phyloP scores from a whole-genome alignment of 2,888 invertebrate species.

The Ctenicera cuprea region DNA sequence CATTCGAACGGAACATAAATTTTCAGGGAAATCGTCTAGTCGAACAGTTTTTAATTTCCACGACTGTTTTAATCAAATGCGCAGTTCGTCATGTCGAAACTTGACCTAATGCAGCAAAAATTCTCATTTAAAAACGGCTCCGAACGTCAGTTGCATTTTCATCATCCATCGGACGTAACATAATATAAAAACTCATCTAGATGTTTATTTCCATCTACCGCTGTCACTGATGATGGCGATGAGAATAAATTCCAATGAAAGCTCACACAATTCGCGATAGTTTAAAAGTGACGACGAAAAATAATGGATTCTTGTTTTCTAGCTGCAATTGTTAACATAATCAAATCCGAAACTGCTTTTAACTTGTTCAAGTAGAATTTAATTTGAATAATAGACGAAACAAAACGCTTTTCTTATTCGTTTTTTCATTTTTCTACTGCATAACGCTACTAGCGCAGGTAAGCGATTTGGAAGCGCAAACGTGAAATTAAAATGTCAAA shows the following conservation, averaged over 20 bases:
- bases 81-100: constrained; percentile 37
- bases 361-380: constrained; percentile 33
- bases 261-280: background rate
- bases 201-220: constrained; percentile 24
- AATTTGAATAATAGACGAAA: constrained; percentile 41
- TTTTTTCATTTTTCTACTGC: constrained; percentile 43
- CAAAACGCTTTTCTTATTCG: constrained; percentile 37
- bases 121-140: constrained; percentile 30
- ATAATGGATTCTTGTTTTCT: background rate
- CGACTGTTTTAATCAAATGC: constrained; percentile 34
- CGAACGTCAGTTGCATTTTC: constrained; percentile 39
- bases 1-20: constrained; percentile 9
- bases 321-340: background rate
- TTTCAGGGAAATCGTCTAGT: background rate
- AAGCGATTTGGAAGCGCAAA: no score
- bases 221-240: constrained; percentile 16
- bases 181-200: constrained; percentile 31
- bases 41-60: constrained; percentile 37
- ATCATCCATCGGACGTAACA: constrained; percentile 26
- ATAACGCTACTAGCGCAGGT: no score
- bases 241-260: background rate
- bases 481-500: no score
- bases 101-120: constrained; percentile 38
- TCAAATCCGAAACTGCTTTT: constrained; percentile 24
- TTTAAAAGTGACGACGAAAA: background rate